Evolutionary conservation across 23 tunicate genomes (phyloP), one percentile per base, ranked within the genome.

Genomic region (Halocynthia aurantium): DNA sequence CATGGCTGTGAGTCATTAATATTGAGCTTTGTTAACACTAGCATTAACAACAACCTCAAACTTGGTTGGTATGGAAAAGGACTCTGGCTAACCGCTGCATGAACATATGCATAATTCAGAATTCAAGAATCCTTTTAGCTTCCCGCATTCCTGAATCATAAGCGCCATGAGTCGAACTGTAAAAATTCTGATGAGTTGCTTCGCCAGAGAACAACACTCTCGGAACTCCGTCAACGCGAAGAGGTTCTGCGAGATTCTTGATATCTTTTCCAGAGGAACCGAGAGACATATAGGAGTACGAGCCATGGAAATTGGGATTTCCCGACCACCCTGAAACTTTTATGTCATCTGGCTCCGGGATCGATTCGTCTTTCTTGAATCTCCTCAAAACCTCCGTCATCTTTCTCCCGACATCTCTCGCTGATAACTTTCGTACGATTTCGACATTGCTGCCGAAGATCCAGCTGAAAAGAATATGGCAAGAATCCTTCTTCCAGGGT

Each of bases 171-270:
- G 79, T 80, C 20, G 88, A 78, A 5, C 85, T 61, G 70, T 20
- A 84, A 6, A 49, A 56, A 8, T 55, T 31, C 15, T 17, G 11
- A 64, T 80, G 83, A 19, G 83, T 80, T 53, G 88, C 88, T 66
- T 84, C 88, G 10, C 88, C 88, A 17, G 88, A 83, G 53, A 84
- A 84, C 50, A 84, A 53, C 8, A 84, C 82, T 71, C 58, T 70
- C 8, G 76, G 82, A 8, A 31, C 22, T 5, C 49, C 62, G n/a
- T 74, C 53, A 4, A 67, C 68, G 5, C 70, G 50, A 13, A 83
- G 66, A 0, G 81, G 87, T 76, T 76, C 57, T 12, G 55, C 8
- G 54, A 76, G 31, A 21, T 8, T 67, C 18, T 53, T 6, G 8
- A 13, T 57, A 31, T 55, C 62, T 18, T 55, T 21, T 15, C 20